phyloP scores from a whole-genome alignment of 2,797 vertebrate species.

The Harpagifer antarcticus region DNA sequence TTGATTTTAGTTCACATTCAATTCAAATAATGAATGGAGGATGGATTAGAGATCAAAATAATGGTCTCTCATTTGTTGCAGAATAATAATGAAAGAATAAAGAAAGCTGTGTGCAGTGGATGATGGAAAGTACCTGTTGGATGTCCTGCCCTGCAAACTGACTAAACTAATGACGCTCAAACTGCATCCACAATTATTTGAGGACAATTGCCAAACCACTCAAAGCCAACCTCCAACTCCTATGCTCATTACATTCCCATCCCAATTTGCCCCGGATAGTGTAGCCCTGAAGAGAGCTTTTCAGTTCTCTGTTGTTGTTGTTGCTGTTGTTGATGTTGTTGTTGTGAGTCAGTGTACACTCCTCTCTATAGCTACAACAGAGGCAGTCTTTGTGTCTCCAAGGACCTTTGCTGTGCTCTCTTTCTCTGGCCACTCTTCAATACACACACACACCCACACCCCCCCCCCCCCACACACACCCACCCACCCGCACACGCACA shows the following conservation, averaged over 20 bases:
- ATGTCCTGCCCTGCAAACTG: slow-evolving; percentile 16
- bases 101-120: not conserved
- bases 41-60: not conserved
- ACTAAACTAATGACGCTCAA: not conserved
- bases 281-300: slow-evolving; percentile 43
- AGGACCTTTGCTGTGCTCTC: slow-evolving; percentile 45
- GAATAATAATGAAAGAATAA: slow-evolving; percentile 1
- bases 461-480: not conserved
- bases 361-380: slow-evolving; percentile 57
- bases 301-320: slow-evolving; percentile 55
- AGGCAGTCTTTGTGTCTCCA: slow-evolving; percentile 72
- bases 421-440: slow-evolving; percentile 44
- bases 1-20: slow-evolving; percentile 10
- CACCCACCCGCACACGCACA: slow-evolving; percentile 10
- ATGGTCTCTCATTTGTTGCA: not conserved
- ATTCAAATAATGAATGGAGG: not conserved
- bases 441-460: slow-evolving; percentile 36
- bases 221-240: slow-evolving; percentile 8
- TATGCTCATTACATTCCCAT: slow-evolving; percentile 33
- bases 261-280: slow-evolving; percentile 27
- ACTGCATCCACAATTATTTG: slow-evolving; percentile 9
- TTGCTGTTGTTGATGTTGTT: slow-evolving; percentile 54
- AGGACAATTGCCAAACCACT: slow-evolving; percentile 15
- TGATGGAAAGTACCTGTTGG: slow-evolving; percentile 2
- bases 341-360: slow-evolving; percentile 48